phyloP scores from a whole-genome alignment of 2,888 invertebrate genomes.

The Oxystoma pomonae region DNA sequence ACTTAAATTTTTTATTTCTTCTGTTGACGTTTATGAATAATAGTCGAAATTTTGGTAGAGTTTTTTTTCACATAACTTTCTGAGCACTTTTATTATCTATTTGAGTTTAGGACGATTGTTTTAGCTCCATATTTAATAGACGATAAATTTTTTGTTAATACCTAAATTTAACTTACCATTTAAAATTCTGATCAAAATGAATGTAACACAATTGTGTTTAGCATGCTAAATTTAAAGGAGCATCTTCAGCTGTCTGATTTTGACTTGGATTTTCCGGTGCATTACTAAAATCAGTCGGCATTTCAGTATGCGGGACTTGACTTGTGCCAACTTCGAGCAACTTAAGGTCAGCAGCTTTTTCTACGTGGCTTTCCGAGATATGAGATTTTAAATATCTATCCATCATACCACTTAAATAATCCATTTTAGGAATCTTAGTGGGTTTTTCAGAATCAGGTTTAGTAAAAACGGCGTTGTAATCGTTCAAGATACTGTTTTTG shows the following conservation, averaged over 20 bases:
- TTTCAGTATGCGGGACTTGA: not conserved
- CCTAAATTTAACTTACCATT: too few species aligned
- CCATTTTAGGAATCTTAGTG: slow-evolving; percentile 57
- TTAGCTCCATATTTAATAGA: too few species aligned
- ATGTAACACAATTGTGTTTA: too few species aligned
- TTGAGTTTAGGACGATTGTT: too few species aligned
- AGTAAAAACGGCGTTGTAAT: not conserved
- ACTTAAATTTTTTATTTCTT: too few species aligned
- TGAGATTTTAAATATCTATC: slow-evolving; percentile 32
- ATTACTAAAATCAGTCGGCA: not conserved
- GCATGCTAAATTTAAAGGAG: slow-evolving; percentile 29
- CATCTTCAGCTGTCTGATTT: slow-evolving; percentile 22
- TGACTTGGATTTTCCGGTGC: not conserved
- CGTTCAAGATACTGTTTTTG: not conserved
- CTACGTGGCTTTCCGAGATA: slow-evolving; percentile 11
- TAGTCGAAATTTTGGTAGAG: too few species aligned
- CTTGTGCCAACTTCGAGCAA: slow-evolving; percentile 10
- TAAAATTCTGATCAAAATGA: too few species aligned
- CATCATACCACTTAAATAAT: slow-evolving; percentile 47
- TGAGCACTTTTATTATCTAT: too few species aligned
- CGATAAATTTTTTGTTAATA: too few species aligned
- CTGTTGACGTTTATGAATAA: too few species aligned
- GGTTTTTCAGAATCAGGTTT: slow-evolving; percentile 46
- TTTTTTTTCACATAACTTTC: too few species aligned
- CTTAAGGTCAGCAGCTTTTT: slow-evolving; percentile 21